A percentile compares a stretch with the other conserved stretches of the same genome.
phyloP scores from a whole-genome alignment of 1,140 invertebrate genomes.

The Arion vulgaris region DNA sequence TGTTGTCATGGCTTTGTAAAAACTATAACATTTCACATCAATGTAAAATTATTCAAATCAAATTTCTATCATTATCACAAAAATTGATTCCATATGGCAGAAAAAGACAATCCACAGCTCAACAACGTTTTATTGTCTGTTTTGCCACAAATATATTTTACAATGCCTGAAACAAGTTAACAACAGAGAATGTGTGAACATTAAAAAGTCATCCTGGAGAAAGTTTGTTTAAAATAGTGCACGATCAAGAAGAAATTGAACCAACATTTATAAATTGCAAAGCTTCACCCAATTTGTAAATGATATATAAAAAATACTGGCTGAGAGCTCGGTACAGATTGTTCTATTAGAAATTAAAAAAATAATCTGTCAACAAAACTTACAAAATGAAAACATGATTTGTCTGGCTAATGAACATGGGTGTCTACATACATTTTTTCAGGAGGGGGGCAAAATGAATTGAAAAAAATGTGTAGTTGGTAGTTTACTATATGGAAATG shows the following conservation, averaged over 20 bases:
- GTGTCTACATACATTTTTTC: too few species aligned
- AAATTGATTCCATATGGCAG: neutral
- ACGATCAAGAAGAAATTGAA: neutral
- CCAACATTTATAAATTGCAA: neutral
- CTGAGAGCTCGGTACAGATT: neutral
- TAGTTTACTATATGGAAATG: too few species aligned
- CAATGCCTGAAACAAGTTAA: neutral
- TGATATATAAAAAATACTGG: neutral
- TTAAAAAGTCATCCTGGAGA: neutral
- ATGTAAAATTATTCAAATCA: neutral
- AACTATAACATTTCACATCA: neutral
- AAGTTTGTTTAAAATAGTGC: neutral
- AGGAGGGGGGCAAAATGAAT: too few species aligned
- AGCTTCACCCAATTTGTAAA: neutral
- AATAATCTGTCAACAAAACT: too few species aligned
- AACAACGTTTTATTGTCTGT: neutral
- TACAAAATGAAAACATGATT: too few species aligned
- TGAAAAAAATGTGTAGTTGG: too few species aligned
- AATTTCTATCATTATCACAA: neutral
- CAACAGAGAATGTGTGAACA: neutral
- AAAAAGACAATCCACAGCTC: neutral
- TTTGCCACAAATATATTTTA: neutral
- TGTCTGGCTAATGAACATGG: too few species aligned
- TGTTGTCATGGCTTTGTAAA: neutral
- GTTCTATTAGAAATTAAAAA: too few species aligned